A percentile compares a stretch with the other conserved stretches of the same genome.
Evolutionary conservation across 2,113 vertebrate genomes (phyloP).

Genomic region (Chamaea fasciata): DNA sequence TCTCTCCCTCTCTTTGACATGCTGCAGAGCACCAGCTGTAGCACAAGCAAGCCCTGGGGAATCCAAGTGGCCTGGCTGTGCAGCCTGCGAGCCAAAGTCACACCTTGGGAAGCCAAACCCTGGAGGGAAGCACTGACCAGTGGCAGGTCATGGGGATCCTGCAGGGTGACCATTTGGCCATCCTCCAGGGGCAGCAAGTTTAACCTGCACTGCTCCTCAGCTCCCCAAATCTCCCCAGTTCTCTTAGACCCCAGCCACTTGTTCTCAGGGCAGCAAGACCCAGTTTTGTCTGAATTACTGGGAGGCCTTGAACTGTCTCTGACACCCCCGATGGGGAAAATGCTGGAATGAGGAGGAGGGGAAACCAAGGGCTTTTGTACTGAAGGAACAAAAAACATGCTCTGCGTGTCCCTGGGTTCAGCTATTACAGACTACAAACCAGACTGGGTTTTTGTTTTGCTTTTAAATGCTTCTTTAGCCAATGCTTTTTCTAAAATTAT

Average conservation of each 20-base stretch:
- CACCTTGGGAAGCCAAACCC: not conserved
- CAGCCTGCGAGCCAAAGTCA: not conserved
- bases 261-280: not conserved
- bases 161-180: not conserved
- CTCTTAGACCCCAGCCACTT: not conserved
- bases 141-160: not conserved
- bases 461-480: not conserved
- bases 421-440: not conserved
- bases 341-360: conserved; percentile 6
- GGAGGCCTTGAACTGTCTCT: conserved; percentile 50
- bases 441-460: not conserved
- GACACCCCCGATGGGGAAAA: not conserved
- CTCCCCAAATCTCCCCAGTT: not conserved
- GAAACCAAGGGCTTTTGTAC: conserved; percentile 21
- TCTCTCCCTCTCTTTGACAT: not conserved
- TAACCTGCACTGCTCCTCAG: not conserved
- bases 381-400: conserved; percentile 25
- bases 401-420: not conserved
- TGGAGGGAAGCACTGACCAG: not conserved
- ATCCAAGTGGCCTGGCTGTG: not conserved
- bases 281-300: not conserved
- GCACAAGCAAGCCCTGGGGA: not conserved
- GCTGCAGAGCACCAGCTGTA: not conserved
- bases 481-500: not conserved
- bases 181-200: not conserved